phyloP scores from a whole-genome alignment of 2,797 vertebrate genomes.

The Rhynchonycteris naso region DNA sequence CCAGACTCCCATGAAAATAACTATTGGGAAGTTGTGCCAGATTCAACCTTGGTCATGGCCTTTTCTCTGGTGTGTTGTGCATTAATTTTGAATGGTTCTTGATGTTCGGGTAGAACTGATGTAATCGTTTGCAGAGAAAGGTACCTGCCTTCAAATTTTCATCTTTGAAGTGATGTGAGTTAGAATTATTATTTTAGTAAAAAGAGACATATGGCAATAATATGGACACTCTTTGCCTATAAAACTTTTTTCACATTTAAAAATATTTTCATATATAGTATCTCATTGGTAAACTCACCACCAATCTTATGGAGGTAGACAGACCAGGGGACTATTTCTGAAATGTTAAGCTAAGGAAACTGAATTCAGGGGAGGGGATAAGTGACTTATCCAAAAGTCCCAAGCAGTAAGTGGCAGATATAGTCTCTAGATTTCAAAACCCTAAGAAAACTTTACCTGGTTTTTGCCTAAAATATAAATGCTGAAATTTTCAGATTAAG shows the following conservation, averaged over 20 bases:
- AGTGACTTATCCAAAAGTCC: neutral
- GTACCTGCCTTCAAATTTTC: neutral
- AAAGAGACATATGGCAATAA: neutral
- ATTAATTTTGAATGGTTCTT: neutral
- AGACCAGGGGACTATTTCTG: neutral
- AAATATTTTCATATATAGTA: neutral
- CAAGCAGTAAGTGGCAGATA: neutral
- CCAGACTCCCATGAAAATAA: neutral
- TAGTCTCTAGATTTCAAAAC: neutral
- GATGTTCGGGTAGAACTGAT: neutral
- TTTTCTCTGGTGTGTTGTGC: neutral
- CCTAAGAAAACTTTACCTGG: neutral
- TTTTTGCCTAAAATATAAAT: conserved; percentile 12
- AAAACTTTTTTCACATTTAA: neutral
- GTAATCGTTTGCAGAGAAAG: neutral
- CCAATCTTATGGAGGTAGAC: neutral
- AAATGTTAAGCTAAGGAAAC: neutral
- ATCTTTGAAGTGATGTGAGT: neutral
- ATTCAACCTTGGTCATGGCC: neutral
- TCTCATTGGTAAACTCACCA: conserved; percentile 6
- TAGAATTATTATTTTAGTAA: neutral
- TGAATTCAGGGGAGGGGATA: neutral
- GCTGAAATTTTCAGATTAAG: neutral
- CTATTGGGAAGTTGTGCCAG: neutral
- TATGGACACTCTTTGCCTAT: neutral